Conservation (phyloP, 2,888 invertebrate genomes). For the Rambutsinella grinnellia region DNA sequence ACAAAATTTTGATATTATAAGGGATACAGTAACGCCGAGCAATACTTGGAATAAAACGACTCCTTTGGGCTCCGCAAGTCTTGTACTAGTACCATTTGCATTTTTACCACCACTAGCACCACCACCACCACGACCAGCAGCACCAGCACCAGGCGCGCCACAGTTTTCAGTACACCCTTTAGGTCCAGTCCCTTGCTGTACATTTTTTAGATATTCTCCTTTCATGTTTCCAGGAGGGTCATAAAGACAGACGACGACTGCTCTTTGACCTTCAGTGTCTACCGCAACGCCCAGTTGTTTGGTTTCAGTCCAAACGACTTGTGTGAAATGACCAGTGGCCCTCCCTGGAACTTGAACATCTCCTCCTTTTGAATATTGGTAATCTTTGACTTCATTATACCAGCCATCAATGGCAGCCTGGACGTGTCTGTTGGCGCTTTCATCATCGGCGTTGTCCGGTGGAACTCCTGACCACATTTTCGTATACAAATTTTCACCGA, state of each 20-base stretch:
- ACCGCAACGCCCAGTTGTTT: background rate
- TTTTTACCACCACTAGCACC: background rate
- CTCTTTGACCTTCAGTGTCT: background rate
- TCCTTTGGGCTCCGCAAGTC: too few relatives aligned
- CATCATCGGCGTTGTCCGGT: background rate
- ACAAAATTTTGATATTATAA: too few relatives aligned
- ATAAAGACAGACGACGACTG: background rate
- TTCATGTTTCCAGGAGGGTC: background rate
- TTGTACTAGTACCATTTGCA: background rate
- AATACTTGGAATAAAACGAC: too few relatives aligned
- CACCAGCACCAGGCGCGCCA: background rate
- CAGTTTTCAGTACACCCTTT: background rate
- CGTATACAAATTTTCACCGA: background rate
- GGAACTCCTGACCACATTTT: too few relatives aligned
- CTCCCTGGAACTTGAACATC: background rate
- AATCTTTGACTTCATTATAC: background rate
- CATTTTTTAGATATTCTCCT: background rate
- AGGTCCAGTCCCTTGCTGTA: background rate
- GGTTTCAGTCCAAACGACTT: background rate
- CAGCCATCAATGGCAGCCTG: background rate
- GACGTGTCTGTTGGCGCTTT: background rate
- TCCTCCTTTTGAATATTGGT: background rate
- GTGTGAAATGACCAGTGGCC: background rate
- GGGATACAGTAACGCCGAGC: too few relatives aligned
- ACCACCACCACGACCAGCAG: background rate